Evolutionary conservation across 2,113 vertebrate genomes (phyloP), one percentile per base, ranked within the genome.

Genomic region (Theristicus caerulescens): DNA sequence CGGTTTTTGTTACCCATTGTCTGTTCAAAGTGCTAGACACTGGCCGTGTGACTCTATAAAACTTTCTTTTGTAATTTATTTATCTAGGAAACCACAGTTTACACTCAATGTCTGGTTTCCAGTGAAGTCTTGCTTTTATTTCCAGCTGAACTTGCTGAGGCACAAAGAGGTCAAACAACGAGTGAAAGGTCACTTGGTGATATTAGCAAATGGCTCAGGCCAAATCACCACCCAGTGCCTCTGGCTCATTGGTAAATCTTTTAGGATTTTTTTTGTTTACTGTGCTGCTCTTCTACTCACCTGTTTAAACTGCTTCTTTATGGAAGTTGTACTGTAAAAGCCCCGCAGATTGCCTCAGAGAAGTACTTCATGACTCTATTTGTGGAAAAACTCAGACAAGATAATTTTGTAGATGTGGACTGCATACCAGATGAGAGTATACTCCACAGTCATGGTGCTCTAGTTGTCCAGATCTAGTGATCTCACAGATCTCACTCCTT

Each of bases 31-130:
- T 90, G 96, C 86, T 86, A 89, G 93, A 95, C 93, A 90, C 94
- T 97, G 42, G 97, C 97, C 18, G 72, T 95, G 94, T 94, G 87
- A 83, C 88, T 97, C 92, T 89, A 78, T 92, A 91, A 93, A 94
- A 83, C 90, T 97, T 96, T 96, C 93, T 95, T 97, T 96, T 97
- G 80, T 93, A 96, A 98, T 98, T 97, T 97, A 97, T 97, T 97
- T 97, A 95, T 97, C 95, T 97, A 97, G 98, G 97, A 98, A 98
- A 97, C 97, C 94, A 95, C 96, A 90, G 90, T 97, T 98, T 98
- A 97, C 95, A 94, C 96, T 97, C 71, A 83, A 90, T 83, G 92
- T 97, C 97, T 96, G 95, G 95, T 98, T 98, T 98, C 96, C 93
- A 98, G 88, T 91, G 93, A 96, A 97, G 93, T 88, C 80, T 94